Base-by-base conservation (phyloP, 53 echinoderm and acorn worm genomes). In the Paracentrotus lividus region DNA sequence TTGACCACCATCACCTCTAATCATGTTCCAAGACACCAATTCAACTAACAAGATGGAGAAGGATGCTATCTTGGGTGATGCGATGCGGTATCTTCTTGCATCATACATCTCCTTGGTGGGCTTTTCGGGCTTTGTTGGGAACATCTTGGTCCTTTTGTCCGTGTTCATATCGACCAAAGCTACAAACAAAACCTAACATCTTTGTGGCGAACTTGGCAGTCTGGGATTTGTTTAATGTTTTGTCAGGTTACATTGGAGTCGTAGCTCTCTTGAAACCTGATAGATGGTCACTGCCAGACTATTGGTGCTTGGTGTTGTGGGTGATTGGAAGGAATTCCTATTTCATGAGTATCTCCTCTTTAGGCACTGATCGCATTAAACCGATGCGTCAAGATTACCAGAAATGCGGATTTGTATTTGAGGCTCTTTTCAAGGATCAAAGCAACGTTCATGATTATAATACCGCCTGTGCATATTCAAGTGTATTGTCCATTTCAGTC, bases 171-270 rank as follows among this genome's bases (percentile, higher is more conserved):
- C 85, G 31, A 29, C n/a, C 49, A 15, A 85, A 85, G 51, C 85
- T 85, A 6, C 85, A 85, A 43, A 85, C 85, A 4, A 85, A 49
- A 85, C 49, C 85, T 32, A 85, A 85, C 51, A 52, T 53, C 14
- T 85, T 85, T 49, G 49, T 85, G 42, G 85, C 51, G 24, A 85
- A 49, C 42, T 24, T 85, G 52, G 85, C 85, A 29, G 3, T 27
- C 27, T 51, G 85, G 8, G 85, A 85, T 23, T 43, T 85, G 85
- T 13, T 85, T 7, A 24, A 14, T 8, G 49, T 49, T n/a, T 31
- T 32, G 10, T 23, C 51, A 9, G 20, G 5, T 85, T 52, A 49
- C 42, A 42, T 78, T 16, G 42, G 42, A 78, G n/a, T 78, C 81
- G 42, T 78, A 2, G 21, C 81, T 21, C 81, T 78, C 8, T 24